phyloP scores from a whole-genome alignment of 2,113 vertebrate genomes.

The Pitta sordida region DNA sequence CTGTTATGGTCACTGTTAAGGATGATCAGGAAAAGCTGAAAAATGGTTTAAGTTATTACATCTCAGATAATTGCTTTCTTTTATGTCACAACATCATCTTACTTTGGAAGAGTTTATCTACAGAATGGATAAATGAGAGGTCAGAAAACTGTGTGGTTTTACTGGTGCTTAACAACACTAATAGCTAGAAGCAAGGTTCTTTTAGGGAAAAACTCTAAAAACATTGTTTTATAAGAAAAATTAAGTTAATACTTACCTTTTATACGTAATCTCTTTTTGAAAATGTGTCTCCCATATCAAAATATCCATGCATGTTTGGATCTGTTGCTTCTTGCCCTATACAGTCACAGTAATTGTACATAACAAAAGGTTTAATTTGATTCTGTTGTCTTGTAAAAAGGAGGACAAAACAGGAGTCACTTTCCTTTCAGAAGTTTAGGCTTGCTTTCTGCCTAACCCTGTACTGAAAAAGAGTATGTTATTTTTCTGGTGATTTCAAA shows the following conservation, averaged over 20 bases:
- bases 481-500: background rate
- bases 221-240: background rate
- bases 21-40: background rate
- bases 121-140: background rate
- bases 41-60: background rate
- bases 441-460: background rate
- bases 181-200: background rate
- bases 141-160: background rate
- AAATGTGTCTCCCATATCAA: background rate
- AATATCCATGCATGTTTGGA: background rate
- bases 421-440: background rate
- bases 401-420: background rate
- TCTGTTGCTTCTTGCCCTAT: background rate
- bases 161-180: background rate
- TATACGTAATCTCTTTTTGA: background rate
- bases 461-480: background rate
- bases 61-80: background rate
- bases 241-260: background rate
- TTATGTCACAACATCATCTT: background rate
- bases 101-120: background rate
- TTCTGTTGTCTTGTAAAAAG: background rate
- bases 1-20: background rate
- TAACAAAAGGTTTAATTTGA: background rate
- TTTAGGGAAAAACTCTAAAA: background rate
- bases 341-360: background rate